phyloP scores from a whole-genome alignment of 1,140 invertebrate species.

The Apis florea region DNA sequence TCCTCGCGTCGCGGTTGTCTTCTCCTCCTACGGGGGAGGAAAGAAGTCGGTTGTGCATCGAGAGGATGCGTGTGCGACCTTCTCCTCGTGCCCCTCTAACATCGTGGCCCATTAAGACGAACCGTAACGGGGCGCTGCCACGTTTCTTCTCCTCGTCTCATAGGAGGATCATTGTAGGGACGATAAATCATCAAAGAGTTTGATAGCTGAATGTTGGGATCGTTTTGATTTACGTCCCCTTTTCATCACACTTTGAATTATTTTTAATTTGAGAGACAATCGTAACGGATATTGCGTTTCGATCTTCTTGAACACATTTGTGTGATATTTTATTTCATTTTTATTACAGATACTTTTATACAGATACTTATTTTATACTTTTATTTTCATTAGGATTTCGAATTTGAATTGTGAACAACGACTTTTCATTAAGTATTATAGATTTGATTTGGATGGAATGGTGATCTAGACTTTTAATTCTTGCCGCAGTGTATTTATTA shows the following conservation, averaged over 20 bases:
- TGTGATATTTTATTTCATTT: no score
- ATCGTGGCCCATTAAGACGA: conserved; percentile 21
- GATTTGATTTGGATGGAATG: not conserved
- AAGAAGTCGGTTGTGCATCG: conserved; percentile 31
- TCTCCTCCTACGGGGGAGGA: not conserved
- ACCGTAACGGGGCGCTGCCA: conserved; percentile 23
- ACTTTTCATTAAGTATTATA: not conserved
- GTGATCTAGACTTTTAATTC: not conserved
- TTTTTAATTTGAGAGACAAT: no score
- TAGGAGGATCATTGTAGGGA: conserved; percentile 8
- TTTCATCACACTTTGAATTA: no score
- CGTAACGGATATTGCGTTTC: no score
- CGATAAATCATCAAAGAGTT: conserved; percentile 6
- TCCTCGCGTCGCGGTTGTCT: conserved; percentile 1
- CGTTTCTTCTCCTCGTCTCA: conserved; percentile 27
- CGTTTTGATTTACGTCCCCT: no score
- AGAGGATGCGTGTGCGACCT: not conserved
- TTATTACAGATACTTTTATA: no score
- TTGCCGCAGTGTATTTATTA: no score
- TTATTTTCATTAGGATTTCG: no score
- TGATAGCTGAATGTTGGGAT: not conserved
- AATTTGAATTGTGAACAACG: no score
- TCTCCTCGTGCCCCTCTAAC: not conserved
- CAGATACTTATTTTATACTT: no score
- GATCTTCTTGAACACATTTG: no score